Base-by-base conservation (phyloP, 1,140 invertebrate genomes). In the Drosophila lowei region DNA sequence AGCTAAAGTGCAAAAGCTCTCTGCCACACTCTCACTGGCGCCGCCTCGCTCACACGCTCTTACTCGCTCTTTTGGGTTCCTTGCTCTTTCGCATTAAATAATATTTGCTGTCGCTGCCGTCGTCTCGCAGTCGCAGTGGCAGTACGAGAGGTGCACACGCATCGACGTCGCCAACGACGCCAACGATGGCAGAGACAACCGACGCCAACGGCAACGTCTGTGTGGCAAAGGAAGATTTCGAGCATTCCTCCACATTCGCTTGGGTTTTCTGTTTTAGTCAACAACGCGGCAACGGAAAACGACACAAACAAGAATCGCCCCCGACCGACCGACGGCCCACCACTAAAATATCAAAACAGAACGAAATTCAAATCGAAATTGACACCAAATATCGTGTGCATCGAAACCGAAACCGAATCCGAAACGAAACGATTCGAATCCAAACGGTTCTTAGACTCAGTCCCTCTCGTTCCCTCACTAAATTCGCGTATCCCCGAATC, bases 251-350 rank as follows among this genome's bases (percentile, higher is more conserved):
- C 71, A 58, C 79, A 78, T 60, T 79, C 72, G 65, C 38, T 77
- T 63, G 61, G 58, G 42, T 64, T 78, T 74, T 64, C 55, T 48
- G 76, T 59, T 84, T 84, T 85, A 84, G 80, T 84, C 80, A 84
- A 84, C 64, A 85, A 72, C 67, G 79, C 11, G 34, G 34, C 79
- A 85, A 68, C 77, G 57, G 57, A 48, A 49, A 77, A 60, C 78
- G 72, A 67, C 72, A 48, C 57, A 41, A 21, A 52, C 38, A 38
- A 44, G 41, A 48, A 50, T 38, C 34, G 34, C 34, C 21, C 11
- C 7, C 48, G 48, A 62, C 34, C 34, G 1, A 13, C 34, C 34
- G 16, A 59, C 46, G 15, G 16, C 34, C 30, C 30, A 11, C 30
- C 30, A 11, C 34, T 48, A 55, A 34, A 34, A 38, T 43, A 11